phyloP scores from a whole-genome alignment of 2,113 vertebrate species.

The Mohoua ochrocephala region DNA sequence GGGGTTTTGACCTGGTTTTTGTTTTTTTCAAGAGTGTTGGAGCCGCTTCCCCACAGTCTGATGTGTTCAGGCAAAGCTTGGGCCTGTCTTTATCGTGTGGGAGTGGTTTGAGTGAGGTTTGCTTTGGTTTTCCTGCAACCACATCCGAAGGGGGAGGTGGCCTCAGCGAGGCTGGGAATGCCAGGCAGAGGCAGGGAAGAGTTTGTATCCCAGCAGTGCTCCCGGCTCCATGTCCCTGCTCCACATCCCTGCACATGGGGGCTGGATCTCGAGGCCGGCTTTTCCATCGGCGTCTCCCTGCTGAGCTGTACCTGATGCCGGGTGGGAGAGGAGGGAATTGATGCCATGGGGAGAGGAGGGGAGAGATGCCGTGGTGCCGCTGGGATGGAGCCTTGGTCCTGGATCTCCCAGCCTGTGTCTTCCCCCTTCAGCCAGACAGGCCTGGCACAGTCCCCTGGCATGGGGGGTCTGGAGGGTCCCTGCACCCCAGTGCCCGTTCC shows the following conservation, averaged over 20 bases:
- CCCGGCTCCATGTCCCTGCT: accelerated
- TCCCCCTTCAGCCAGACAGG: neutral
- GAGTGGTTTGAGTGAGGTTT: neutral
- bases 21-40: neutral
- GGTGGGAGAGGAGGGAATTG: neutral
- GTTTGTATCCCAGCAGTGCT: neutral
- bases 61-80: conserved; percentile 13
- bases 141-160: neutral
- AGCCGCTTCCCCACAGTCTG: neutral
- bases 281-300: neutral
- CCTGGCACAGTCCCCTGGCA: neutral
- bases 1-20: neutral
- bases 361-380: accelerated
- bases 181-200: neutral
- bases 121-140: conserved; percentile 45
- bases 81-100: neutral
- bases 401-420: neutral
- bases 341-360: neutral
- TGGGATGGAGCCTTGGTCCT: neutral
- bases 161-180: accelerated
- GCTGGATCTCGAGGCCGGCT: accelerated
- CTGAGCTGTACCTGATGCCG: neutral
- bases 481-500: neutral
- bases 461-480: neutral
- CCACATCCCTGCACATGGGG: accelerated